phyloP scores from a whole-genome alignment of 1,140 invertebrate species.

The honey bee (Apis mellifera) region DNA sequence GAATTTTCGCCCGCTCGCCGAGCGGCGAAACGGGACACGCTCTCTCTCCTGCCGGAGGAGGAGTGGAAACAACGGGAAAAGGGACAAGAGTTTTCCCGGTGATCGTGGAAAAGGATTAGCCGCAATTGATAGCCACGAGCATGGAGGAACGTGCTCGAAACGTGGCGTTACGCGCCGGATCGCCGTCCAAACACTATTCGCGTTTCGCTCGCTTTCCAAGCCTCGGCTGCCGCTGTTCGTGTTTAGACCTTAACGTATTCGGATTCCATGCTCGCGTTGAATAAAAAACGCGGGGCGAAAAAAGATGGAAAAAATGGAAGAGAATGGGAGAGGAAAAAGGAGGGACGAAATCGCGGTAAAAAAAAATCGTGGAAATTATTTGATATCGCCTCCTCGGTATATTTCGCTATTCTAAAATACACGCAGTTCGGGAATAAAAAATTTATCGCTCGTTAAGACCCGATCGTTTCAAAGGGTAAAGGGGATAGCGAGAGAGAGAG shows the following conservation, averaged over 20 bases:
- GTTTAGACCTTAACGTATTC: neutral
- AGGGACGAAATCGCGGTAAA: neutral
- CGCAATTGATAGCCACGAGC: constrained; percentile 66
- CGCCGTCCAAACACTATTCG: constrained; percentile 25
- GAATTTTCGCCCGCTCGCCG: neutral
- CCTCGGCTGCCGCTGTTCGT: neutral
- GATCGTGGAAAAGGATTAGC: constrained; percentile 63
- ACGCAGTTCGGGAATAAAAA: neutral
- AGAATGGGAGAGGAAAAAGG: accelerated
- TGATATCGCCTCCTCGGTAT: neutral
- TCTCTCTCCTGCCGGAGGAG: too few relatives aligned
- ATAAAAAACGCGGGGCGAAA: neutral
- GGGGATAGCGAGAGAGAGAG: neutral
- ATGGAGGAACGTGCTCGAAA: constrained; percentile 58
- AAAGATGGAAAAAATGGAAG: neutral
- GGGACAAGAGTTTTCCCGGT: constrained; percentile 62
- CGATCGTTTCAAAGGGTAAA: constrained; percentile 5
- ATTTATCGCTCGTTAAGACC: neutral
- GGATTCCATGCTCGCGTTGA: neutral
- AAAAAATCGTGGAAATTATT: neutral
- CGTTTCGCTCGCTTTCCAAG: constrained; percentile 2
- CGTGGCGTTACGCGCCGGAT: constrained; percentile 48
- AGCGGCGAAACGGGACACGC: too few relatives aligned
- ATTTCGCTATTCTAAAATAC: too few relatives aligned
- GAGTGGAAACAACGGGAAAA: neutral